Evolutionary conservation across 35 echinoderm and acorn worm species (phyloP).

Genomic region (Lytechinus variegatus): DNA sequence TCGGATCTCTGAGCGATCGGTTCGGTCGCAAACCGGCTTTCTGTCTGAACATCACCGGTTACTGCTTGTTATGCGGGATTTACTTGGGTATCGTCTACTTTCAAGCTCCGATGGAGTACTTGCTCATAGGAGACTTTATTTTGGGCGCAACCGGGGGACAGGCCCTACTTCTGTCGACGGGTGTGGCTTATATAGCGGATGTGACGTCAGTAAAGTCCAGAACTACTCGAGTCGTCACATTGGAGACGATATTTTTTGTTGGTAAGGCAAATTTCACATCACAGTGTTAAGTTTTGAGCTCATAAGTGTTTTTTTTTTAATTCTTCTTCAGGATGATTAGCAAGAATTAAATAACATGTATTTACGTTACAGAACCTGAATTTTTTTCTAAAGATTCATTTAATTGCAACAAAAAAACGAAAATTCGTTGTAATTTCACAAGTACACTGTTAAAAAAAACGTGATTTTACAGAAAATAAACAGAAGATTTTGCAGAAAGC

Average conservation of each 20-base stretch:
- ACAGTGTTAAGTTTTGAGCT: not conserved
- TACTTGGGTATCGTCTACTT: not conserved
- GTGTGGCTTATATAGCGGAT: not conserved
- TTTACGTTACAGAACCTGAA: no score
- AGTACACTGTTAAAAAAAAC: no score
- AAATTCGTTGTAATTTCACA: no score
- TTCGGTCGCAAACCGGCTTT: not conserved
- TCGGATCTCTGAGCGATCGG: not conserved
- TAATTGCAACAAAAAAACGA: no score
- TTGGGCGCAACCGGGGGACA: not conserved
- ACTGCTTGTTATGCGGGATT: not conserved
- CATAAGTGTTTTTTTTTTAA: no score
- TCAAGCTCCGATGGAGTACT: not conserved
- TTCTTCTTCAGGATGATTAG: no score
- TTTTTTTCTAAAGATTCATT: no score
- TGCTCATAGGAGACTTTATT: not conserved
- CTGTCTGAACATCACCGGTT: not conserved
- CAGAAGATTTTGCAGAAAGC: no score
- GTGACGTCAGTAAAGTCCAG: conserved; percentile 22
- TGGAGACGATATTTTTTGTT: not conserved
- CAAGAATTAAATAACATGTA: no score
- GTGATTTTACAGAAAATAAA: no score
- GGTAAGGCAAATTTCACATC: not conserved
- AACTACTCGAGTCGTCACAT: not conserved
- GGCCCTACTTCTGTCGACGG: not conserved